Evolutionary conservation across 2,113 vertebrate genomes (phyloP).

Genomic region (Sus scrofa): DNA sequence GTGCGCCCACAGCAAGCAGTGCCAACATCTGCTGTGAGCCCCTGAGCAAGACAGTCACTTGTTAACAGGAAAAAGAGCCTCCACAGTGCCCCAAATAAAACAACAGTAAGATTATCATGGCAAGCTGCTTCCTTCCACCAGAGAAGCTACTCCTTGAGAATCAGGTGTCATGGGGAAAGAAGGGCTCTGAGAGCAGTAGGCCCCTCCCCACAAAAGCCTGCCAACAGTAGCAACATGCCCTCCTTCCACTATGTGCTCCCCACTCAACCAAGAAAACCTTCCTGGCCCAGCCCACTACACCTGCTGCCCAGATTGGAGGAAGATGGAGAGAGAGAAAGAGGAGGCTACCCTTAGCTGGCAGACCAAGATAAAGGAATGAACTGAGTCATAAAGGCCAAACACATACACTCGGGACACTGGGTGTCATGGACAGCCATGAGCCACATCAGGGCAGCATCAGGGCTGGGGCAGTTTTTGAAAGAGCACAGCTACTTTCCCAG

Average conservation of each 20-base stretch:
- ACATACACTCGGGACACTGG: neutral
- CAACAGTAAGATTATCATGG: neutral
- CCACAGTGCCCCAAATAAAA: neutral
- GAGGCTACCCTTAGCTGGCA: slow-evolving; percentile 36
- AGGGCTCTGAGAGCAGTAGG: neutral
- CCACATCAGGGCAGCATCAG: neutral
- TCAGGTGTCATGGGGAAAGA: neutral
- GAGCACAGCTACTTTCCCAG: neutral
- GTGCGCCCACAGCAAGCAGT: neutral
- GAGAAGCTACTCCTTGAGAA: neutral
- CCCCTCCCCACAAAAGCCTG: neutral
- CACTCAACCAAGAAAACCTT: neutral
- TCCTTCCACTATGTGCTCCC: neutral
- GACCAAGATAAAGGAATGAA: slow-evolving; percentile 52
- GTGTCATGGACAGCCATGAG: rapidly evolving
- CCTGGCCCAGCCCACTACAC: neutral
- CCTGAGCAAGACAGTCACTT: neutral
- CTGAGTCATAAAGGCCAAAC: neutral
- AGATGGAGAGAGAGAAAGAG: slow-evolving; percentile 23
- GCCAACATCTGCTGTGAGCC: neutral
- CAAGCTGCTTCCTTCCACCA: neutral
- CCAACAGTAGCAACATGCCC: neutral
- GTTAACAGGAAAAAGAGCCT: neutral
- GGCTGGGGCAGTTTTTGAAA: neutral
- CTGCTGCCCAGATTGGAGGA: slow-evolving; percentile 49